These are phyloP conservation scores for Plutella xylostella DNA, from an alignment of 2,888 invertebrate genomes.

Conservation along the genomic window DNA sequence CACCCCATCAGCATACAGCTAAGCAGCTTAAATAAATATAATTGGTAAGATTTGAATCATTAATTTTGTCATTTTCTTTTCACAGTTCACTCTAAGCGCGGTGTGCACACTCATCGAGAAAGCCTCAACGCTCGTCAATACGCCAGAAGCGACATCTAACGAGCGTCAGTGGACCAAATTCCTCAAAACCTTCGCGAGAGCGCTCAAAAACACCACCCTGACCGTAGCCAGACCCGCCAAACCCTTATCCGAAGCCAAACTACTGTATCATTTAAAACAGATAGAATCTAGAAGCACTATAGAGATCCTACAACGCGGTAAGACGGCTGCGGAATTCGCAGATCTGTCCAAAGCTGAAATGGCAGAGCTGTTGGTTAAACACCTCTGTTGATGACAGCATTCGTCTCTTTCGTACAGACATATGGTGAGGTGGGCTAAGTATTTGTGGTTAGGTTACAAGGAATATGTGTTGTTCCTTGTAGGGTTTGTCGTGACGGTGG, in stretches of 20 bases:
- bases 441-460: no score
- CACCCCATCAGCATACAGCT: no score
- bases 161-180: constrained; percentile 68
- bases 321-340: constrained; percentile 41
- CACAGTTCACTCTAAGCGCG: constrained; percentile 50
- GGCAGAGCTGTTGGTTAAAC: constrained; percentile 38
- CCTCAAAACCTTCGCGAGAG: constrained; percentile 59
- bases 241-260: constrained; percentile 30
- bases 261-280: constrained; percentile 40
- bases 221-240: constrained; percentile 38
- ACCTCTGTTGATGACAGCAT: constrained; percentile 59
- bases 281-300: constrained; percentile 48
- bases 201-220: constrained; percentile 41
- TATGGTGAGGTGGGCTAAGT: no score
- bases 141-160: constrained; percentile 50
- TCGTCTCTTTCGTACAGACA: no score
- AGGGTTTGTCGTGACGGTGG: no score
- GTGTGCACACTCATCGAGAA: constrained; percentile 48
- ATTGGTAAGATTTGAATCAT: no score
- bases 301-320: constrained; percentile 53
- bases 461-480: no score
- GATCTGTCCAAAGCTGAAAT: constrained; percentile 48
- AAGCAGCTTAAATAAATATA: no score
- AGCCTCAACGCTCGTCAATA: constrained; percentile 39
- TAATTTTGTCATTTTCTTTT: constrained; percentile 6